phyloP scores from a whole-genome alignment of 2,888 invertebrate species.

The Noctua pronuba region DNA sequence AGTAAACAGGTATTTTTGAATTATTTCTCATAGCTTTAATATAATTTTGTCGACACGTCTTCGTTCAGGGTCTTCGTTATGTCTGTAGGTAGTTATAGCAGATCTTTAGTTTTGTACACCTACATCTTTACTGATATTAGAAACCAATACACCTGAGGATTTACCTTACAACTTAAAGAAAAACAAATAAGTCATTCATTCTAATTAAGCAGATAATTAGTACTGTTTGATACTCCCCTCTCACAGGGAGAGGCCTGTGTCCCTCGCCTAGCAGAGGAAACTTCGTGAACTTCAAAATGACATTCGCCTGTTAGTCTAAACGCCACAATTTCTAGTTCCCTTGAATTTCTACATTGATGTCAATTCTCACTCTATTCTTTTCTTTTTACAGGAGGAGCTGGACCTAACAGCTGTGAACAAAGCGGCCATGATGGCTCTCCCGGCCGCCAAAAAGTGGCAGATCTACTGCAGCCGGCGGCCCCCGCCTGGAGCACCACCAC shows the following conservation, averaged over 20 bases:
- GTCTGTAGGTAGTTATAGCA: neutral
- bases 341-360: neutral
- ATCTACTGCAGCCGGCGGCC: conserved; percentile 97
- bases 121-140: neutral
- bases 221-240: neutral
- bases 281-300: neutral
- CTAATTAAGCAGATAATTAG: neutral
- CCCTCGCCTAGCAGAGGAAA: neutral
- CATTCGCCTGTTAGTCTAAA: too few species aligned
- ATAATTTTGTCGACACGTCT: neutral
- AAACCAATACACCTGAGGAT: neutral
- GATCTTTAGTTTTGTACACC: neutral
- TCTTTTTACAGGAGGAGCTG: conserved; percentile 94
- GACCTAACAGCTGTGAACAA: conserved; percentile 98
- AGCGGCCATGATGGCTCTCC: conserved; percentile 97
- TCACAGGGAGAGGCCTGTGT: neutral
- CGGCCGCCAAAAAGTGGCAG: conserved; percentile 99
- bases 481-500: conserved; percentile 84
- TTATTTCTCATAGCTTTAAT: neutral
- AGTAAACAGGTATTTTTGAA: neutral
- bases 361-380: conserved; percentile 2
- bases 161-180: neutral
- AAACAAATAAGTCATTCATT: neutral
- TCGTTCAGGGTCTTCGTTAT: neutral
- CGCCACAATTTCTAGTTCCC: neutral